Conservation (phyloP, 2,888 invertebrate genomes). For the Podotricha telesiphe region DNA sequence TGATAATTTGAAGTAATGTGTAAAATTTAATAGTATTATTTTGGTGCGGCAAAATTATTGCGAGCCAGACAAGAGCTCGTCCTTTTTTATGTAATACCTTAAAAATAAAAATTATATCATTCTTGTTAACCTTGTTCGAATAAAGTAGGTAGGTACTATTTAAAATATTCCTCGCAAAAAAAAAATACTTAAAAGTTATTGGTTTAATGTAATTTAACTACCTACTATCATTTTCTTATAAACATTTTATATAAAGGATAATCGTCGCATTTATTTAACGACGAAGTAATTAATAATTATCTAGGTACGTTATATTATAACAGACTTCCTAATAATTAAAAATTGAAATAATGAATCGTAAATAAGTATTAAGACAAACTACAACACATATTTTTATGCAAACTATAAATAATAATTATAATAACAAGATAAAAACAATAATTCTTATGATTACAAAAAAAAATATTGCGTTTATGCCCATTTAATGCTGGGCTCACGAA, state of each 20-base stretch:
- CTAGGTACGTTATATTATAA: not conserved
- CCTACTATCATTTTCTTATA: not conserved
- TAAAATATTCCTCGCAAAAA: not conserved
- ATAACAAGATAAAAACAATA: too few species aligned
- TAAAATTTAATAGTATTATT: not conserved
- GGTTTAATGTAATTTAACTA: not conserved
- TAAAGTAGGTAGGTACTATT: not conserved
- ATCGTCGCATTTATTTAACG: not conserved
- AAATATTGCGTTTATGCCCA: not conserved
- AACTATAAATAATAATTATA: too few species aligned
- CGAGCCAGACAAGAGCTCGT: not conserved
- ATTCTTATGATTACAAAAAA: not conserved
- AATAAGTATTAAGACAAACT: not conserved
- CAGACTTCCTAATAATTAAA: slow-evolving; percentile 2
- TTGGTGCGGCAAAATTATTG: not conserved
- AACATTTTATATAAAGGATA: not conserved
- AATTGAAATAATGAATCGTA: not conserved
- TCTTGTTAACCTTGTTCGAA: slow-evolving; percentile 13
- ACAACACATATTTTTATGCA: not conserved
- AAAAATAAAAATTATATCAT: slow-evolving; percentile 10
- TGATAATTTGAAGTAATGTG: not conserved
- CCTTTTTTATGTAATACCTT: slow-evolving; percentile 8
- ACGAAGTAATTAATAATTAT: not conserved
- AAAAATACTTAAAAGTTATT: not conserved
- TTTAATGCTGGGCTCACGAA: not conserved